These are phyloP conservation scores for Sandelia bainsii DNA, from an alignment of 2,797 vertebrate genomes.

Conservation along the genomic window DNA sequence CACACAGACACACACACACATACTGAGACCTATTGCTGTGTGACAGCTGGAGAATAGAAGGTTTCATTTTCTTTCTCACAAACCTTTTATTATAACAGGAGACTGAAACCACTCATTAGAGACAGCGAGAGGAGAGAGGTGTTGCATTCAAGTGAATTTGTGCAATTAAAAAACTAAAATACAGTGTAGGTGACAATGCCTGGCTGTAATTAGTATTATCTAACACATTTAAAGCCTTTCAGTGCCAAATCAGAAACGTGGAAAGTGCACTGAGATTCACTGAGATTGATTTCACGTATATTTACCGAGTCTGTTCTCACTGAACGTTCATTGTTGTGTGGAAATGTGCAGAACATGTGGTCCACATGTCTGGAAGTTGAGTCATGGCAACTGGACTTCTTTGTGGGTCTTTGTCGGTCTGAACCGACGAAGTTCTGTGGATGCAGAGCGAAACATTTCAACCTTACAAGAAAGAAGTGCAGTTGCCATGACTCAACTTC, in stretches of 20 bases:
- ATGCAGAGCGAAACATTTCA: too few relatives aligned
- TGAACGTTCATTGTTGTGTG: rapidly evolving
- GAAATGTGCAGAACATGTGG: too few relatives aligned
- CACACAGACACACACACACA: slow-evolving; percentile 27
- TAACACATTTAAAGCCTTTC: slow-evolving; percentile 32
- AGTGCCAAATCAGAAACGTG: slow-evolving; percentile 2
- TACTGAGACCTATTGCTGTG: slow-evolving; percentile 7
- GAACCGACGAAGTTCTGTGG: too few relatives aligned
- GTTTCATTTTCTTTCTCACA: slow-evolving; percentile 59
- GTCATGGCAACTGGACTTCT: too few relatives aligned
- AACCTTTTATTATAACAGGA: slow-evolving; percentile 50
- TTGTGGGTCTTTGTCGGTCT: too few relatives aligned
- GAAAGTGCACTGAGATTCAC: not conserved
- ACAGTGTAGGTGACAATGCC: slow-evolving; percentile 14
- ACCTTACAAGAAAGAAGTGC: too few relatives aligned
- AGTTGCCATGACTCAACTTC: too few relatives aligned
- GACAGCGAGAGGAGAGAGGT: slow-evolving; percentile 18
- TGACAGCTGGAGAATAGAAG: slow-evolving; percentile 52
- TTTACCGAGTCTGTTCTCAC: slow-evolving; percentile 8
- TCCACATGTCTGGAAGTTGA: too few relatives aligned
- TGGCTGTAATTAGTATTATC: slow-evolving; percentile 41
- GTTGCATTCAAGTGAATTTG: slow-evolving; percentile 42
- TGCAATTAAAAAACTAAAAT: slow-evolving; percentile 30
- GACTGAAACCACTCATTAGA: slow-evolving; percentile 61
- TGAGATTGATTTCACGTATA: slow-evolving; percentile 14